Evolutionary conservation across 2,113 vertebrate species (phyloP).

Genomic region (Choloepus hoffmanni): DNA sequence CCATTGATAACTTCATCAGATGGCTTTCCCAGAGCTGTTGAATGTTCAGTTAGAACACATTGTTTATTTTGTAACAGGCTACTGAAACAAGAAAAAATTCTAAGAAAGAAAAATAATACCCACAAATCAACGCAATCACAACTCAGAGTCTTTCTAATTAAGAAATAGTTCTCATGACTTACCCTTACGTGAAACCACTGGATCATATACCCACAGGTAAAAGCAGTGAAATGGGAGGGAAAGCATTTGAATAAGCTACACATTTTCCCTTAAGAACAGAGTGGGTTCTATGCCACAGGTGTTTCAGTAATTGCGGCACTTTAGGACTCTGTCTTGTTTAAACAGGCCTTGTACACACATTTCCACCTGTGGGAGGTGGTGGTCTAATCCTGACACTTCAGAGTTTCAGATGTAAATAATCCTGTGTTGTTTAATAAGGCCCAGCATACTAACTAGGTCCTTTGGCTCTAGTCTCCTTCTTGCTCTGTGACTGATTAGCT

Average conservation of each 20-base stretch:
- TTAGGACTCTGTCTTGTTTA: constrained; percentile 80
- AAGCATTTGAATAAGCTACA: constrained; percentile 61
- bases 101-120: constrained; percentile 63
- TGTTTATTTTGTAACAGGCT: constrained; percentile 56
- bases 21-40: constrained; percentile 29
- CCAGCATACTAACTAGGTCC: not conserved
- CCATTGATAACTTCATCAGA: constrained; percentile 47
- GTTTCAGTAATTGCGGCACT: constrained; percentile 75
- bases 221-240: constrained; percentile 65
- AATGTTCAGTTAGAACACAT: not conserved
- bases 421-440: constrained; percentile 62
- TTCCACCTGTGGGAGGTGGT: constrained; percentile 73
- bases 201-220: constrained; percentile 63
- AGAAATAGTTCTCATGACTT: constrained; percentile 61
- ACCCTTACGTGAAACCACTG: not conserved
- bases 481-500: constrained; percentile 73
- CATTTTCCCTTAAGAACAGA: constrained; percentile 67
- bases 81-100: constrained; percentile 66
- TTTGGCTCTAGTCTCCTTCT: not conserved
- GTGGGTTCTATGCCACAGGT: constrained; percentile 74
- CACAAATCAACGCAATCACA: constrained; percentile 73
- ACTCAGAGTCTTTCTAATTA: constrained; percentile 68
- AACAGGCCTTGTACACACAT: constrained; percentile 76
- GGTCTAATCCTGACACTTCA: constrained; percentile 23
- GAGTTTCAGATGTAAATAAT: constrained; percentile 1